Base-by-base conservation (phyloP, 2,888 invertebrate genomes). In the Eupithecia vulgata region DNA sequence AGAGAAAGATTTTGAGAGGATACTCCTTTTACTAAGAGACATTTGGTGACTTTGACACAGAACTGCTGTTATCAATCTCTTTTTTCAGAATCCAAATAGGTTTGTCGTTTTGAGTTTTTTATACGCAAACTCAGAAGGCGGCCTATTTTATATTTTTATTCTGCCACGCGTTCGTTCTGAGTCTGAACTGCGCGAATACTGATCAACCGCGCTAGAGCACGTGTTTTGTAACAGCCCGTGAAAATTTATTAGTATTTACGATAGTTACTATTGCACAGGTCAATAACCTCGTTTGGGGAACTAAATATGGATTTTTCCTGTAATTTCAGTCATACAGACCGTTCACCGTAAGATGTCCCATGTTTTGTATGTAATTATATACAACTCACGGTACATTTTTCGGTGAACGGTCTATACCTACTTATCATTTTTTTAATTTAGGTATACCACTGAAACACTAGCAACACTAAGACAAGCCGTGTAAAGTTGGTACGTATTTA, bases 131-230 rank as follows among this genome's bases (percentile, higher is more conserved):
- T 52, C 52, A 25, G n/a, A 12, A 57, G 21, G 57, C 57, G 57
- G 12, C 25, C 57, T 57, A 25, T 57, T 57, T 57, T 25, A n/a
- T 57, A 7, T 21, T 21, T 65, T 65, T 15, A 42, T 25, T 25
- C 40, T 13, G 65, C 40, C 30, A 67, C 35, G 25, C 64, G 37
- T 37, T 34, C 64, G 40, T 62, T 61, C 48, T 12, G 48, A 68
- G 66, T 68, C 25, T 68, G 70, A 61, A 65, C 48, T 68, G 61
- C 65, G 40, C 10, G 65, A 12, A 69, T 13, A 76, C 76, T 76
- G 72, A 76, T 70, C 57, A 37, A 69, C 42, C 35, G 17, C 76
- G 71, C 68, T 6, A 15, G 35, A 34, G n/a, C 65, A 42, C 65
- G 73, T 37, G 57, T 59, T 61, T 34, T 15, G 40, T 59, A 67